Percentiles rank a stretch among this genome's conserved stretches.
These are phyloP conservation scores for Ophioninae sp. DNA, from an alignment of 2,888 invertebrate species.

Conservation along the genomic window DNA sequence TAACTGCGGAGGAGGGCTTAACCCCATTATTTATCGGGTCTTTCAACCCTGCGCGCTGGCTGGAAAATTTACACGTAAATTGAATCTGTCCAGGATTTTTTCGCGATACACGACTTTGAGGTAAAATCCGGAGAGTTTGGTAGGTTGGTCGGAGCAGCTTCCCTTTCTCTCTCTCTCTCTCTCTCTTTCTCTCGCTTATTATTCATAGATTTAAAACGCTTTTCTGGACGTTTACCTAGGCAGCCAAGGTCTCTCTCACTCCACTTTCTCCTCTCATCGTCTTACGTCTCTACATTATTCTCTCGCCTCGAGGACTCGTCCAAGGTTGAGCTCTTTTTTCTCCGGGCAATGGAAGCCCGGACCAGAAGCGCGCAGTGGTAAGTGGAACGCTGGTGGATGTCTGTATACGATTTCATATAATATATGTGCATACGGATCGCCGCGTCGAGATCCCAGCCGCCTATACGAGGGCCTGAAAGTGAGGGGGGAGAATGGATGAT, in stretches of 20 bases:
- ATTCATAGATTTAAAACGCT: conserved; percentile 60
- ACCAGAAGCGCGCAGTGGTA: neutral
- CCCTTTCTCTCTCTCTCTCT: conserved; percentile 9
- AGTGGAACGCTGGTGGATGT: neutral
- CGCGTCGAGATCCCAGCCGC: conserved; percentile 39
- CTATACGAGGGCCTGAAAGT: neutral
- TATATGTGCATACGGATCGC: conserved; percentile 27
- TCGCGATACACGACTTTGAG: conserved; percentile 34
- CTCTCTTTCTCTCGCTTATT: conserved; percentile 45
- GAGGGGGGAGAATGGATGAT: neutral
- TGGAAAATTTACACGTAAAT: conserved; percentile 60
- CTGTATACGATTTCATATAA: conserved; percentile 1
- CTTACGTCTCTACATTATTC: conserved; percentile 14
- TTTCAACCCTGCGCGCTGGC: neutral
- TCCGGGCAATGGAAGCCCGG: neutral
- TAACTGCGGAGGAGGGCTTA: neutral
- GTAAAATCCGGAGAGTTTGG: conserved; percentile 21
- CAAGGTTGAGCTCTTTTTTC: conserved; percentile 2
- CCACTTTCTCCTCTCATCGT: conserved; percentile 1
- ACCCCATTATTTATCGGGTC: conserved; percentile 1
- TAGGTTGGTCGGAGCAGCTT: neutral
- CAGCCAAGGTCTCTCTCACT: conserved; percentile 3
- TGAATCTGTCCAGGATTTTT: conserved; percentile 52
- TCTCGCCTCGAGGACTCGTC: conserved; percentile 17
- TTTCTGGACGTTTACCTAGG: conserved; percentile 31